These are phyloP conservation scores for Uloborus plumipes DNA, from an alignment of 2,888 invertebrate genomes.

Conservation along the genomic window DNA sequence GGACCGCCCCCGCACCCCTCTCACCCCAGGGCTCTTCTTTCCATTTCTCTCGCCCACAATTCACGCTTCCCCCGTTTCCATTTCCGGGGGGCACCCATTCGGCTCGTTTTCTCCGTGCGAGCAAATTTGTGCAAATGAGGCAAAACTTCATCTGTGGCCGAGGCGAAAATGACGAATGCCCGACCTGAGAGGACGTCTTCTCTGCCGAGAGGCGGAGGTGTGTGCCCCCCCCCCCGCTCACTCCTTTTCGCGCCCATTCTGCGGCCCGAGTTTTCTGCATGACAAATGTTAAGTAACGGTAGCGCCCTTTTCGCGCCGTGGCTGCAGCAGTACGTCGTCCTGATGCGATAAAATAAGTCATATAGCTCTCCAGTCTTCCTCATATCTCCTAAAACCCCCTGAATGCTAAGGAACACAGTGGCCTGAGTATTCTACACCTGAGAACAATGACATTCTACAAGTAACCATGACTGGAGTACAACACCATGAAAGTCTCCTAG, in stretches of 20 bases:
- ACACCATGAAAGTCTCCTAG: no score
- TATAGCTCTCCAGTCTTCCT: conserved; percentile 22
- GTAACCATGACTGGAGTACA: no score
- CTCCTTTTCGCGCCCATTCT: not conserved
- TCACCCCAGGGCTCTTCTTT: conserved; percentile 23
- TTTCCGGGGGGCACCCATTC: conserved; percentile 16
- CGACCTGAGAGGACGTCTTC: conserved; percentile 55
- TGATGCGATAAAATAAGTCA: conserved; percentile 64
- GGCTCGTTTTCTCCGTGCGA: conserved; percentile 41
- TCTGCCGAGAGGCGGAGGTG: conserved; percentile 4
- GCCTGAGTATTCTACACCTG: conserved; percentile 17
- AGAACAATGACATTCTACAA: no score
- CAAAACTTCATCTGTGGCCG: conserved; percentile 52
- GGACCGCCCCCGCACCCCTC: conserved; percentile 36
- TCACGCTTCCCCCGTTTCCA: conserved; percentile 31
- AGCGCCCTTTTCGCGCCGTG: conserved; percentile 23
- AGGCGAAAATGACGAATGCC: conserved; percentile 59
- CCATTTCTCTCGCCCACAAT: conserved; percentile 38
- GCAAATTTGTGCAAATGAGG: conserved; percentile 64
- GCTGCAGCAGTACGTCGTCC: conserved; percentile 47
- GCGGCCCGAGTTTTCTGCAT: conserved; percentile 19
- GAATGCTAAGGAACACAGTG: conserved; percentile 37
- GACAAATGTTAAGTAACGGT: conserved; percentile 64
- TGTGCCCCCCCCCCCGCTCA: not conserved
- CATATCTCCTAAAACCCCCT: conserved; percentile 6